Base-by-base conservation (phyloP, 2,888 invertebrate genomes). In the Rhingia rostrata region DNA sequence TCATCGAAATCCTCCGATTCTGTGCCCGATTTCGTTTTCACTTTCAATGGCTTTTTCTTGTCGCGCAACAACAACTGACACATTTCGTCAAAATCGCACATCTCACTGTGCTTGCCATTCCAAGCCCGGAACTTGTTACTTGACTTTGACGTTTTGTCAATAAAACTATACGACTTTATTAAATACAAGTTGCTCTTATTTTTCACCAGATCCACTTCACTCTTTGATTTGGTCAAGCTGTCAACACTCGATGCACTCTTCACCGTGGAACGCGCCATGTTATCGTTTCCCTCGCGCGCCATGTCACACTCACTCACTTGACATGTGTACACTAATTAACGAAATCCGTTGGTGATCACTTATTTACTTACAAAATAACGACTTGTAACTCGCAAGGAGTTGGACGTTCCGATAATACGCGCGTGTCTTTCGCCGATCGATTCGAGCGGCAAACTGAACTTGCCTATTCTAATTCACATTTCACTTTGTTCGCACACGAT, bases 91-190 rank as follows among this genome's bases (percentile, higher is more conserved):
- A 74, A 33, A 69, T 79, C 58, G 39, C 43, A 53, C 51, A 64
- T 58, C 10, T 74, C 83, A 30, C 51, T 12, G 6, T 73, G 79
- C 45, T 79, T 78, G 0, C 49, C 79, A 35, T 30, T 22, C 10
- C 22, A 22, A 22, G 22, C 22, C 22, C 47, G 53, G 9, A 70
- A 53, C 41, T 66, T 73, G 35, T 58, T 63, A 49, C 37, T 49
- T 4, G 43, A 35, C 33, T 63, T 86, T 33, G 73, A 66, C 45
- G 81, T 63, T 60, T 83, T 87, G 41, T 89, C 88, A 69, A 86
- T 88, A 47, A 88, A 88, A 78, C 88, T 88, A 69, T 88, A 88
- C 0, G 88, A 89, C 67, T 89, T 88, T 51, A 89, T 88, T 22
- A 88, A 83, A 80, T 86, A 88, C 78, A 88, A 54, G 87, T 88